These are phyloP conservation scores for Proterorhinus semilunaris DNA, from an alignment of 2,113 vertebrate genomes.

Conservation along the genomic window DNA sequence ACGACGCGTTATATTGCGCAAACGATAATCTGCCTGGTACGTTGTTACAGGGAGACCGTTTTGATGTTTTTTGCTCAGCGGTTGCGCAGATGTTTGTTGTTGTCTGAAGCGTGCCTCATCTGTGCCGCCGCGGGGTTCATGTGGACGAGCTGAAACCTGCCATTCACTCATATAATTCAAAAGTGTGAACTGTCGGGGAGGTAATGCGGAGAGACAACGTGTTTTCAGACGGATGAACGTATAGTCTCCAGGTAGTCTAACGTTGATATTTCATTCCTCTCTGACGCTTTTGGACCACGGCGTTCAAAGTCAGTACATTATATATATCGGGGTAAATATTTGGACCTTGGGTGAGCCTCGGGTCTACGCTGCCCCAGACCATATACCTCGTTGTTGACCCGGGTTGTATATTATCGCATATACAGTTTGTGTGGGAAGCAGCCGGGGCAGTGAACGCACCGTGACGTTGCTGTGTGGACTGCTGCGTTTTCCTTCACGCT, in stretches of 20 bases:
- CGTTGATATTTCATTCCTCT: not conserved
- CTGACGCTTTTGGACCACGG: too few relatives aligned
- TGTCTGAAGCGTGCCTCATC: constrained; percentile 13
- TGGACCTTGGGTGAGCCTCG: constrained; percentile 11
- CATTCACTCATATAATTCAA: constrained; percentile 37
- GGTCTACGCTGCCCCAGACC: not conserved
- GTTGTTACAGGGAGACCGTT: not conserved
- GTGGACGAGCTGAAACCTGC: constrained; percentile 45
- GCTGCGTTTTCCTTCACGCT: constrained; percentile 15
- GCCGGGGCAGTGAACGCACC: not conserved
- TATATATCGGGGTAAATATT: not conserved
- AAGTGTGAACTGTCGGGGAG: not conserved
- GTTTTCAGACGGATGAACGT: not conserved
- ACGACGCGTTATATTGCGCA: too few relatives aligned
- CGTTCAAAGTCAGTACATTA: not conserved
- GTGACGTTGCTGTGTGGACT: constrained; percentile 15
- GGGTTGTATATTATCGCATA: constrained; percentile 38
- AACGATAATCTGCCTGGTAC: too few relatives aligned
- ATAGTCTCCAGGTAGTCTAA: too few relatives aligned
- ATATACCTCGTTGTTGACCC: constrained; percentile 7
- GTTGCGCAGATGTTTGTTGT: not conserved
- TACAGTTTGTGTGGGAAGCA: constrained; percentile 19
- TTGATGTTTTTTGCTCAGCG: not conserved
- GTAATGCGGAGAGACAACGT: not conserved
- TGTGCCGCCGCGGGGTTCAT: constrained; percentile 16